A percentile compares a stretch with the other conserved stretches of the same genome.
Evolutionary conservation across 2,888 invertebrate species (phyloP).

Genomic region (Drosophila niveifrons): DNA sequence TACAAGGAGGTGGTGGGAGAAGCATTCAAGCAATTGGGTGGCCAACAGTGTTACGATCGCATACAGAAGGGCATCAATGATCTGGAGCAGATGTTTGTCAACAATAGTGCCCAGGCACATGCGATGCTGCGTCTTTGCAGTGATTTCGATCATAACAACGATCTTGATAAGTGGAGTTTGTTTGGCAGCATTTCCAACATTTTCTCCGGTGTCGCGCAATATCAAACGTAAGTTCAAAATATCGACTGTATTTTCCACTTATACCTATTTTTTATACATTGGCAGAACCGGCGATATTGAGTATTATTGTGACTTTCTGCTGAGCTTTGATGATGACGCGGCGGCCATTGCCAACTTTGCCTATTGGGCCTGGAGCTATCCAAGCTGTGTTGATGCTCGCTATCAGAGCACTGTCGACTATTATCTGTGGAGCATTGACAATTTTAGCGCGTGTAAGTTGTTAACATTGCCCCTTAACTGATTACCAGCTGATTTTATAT

Average conservation of each 20-base stretch:
- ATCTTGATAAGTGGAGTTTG: slow-evolving; percentile 82
- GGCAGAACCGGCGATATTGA: slow-evolving; percentile 67
- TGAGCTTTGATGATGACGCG: slow-evolving; percentile 72
- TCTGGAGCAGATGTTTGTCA: slow-evolving; percentile 76
- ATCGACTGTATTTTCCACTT: too few relatives aligned
- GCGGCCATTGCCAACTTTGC: slow-evolving; percentile 74
- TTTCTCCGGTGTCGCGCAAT: slow-evolving; percentile 80
- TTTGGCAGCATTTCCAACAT: slow-evolving; percentile 81
- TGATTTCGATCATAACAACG: slow-evolving; percentile 76
- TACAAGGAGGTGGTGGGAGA: slow-evolving; percentile 84
- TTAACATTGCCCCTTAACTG: neutral
- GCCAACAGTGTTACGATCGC: slow-evolving; percentile 81
- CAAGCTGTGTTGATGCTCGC: slow-evolving; percentile 67
- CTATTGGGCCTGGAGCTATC: slow-evolving; percentile 43
- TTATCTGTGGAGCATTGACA: slow-evolving; percentile 53
- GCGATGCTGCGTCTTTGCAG: slow-evolving; percentile 82
- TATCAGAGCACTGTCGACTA: slow-evolving; percentile 68
- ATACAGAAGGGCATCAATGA: slow-evolving; percentile 82
- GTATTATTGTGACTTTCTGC: slow-evolving; percentile 62
- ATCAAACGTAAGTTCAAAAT: slow-evolving; percentile 70
- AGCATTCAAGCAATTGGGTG: slow-evolving; percentile 78
- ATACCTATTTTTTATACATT: neutral
- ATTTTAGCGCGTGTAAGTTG: slow-evolving; percentile 65
- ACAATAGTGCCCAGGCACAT: slow-evolving; percentile 73
- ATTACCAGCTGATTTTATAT: slow-evolving; percentile 3